A percentile compares a stretch with the other conserved stretches of the same genome.
Conservation (phyloP, 2,113 vertebrate genomes). For the Phrynosoma platyrhinos region DNA sequence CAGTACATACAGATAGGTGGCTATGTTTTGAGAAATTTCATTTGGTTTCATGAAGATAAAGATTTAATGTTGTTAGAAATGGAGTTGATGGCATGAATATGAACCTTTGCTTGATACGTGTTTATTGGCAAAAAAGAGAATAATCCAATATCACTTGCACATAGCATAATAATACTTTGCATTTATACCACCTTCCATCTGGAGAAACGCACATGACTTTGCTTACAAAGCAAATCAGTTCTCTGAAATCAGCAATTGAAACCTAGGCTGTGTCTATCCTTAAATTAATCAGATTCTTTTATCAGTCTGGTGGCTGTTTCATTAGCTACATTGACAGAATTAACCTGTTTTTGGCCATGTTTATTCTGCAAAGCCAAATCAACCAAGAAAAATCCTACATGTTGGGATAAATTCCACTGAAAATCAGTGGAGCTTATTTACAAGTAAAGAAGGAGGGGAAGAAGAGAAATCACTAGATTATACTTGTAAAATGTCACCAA, state of each 20-base stretch:
- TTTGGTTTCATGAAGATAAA: slow-evolving; percentile 68
- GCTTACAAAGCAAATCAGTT: slow-evolving; percentile 5
- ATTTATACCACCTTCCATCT: slow-evolving; percentile 51
- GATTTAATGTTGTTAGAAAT: slow-evolving; percentile 70
- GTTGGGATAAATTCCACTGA: not conserved
- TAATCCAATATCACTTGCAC: slow-evolving; percentile 21
- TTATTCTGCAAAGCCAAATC: not conserved
- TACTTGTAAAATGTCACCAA: not conserved
- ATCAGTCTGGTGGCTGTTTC: not conserved
- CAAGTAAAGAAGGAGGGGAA: not conserved
- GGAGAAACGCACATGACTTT: slow-evolving; percentile 58
- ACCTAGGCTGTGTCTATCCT: not conserved
- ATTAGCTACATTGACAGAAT: slow-evolving; percentile 1
- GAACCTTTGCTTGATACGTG: slow-evolving; percentile 65
- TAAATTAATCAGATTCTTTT: slow-evolving; percentile 2
- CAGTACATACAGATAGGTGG: slow-evolving; percentile 62
- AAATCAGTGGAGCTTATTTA: not conserved
- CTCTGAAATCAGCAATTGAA: not conserved
- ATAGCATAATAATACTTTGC: slow-evolving; percentile 37
- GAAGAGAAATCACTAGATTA: not conserved
- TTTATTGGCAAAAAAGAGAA: slow-evolving; percentile 56
- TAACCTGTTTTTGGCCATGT: not conserved
- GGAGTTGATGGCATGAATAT: slow-evolving; percentile 66
- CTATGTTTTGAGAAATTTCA: slow-evolving; percentile 70
- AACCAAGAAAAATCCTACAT: not conserved